These are phyloP conservation scores for Nasua narica DNA, from an alignment of 2,797 vertebrate species.

Conservation along the genomic window DNA sequence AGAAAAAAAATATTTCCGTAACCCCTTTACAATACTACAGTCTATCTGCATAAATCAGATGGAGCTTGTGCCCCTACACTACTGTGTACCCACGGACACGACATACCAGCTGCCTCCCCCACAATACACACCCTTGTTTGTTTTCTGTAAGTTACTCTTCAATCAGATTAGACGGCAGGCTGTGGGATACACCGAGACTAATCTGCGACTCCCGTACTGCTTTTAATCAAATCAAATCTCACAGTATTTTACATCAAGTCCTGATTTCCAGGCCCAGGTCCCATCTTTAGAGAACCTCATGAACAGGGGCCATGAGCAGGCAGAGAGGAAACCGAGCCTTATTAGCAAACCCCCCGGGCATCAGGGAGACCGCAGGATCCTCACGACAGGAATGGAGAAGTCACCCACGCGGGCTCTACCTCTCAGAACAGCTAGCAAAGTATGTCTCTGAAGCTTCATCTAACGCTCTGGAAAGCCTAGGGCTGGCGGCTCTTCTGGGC, in stretches of 20 bases:
- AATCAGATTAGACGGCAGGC: neutral
- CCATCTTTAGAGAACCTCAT: neutral
- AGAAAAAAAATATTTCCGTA: neutral
- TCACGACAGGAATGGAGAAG: neutral
- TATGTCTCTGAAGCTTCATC: neutral
- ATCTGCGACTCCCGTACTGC: neutral
- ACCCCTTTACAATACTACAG: neutral
- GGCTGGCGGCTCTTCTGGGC: neutral
- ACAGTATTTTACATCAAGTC: neutral
- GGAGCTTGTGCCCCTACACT: neutral
- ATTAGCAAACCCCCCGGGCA: neutral
- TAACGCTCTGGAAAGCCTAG: neutral
- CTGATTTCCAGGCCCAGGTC: neutral
- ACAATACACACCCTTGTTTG: accelerated
- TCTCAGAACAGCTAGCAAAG: neutral
- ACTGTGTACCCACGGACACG: neutral
- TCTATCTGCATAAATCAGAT: neutral
- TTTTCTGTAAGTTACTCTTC: neutral
- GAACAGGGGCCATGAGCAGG: neutral
- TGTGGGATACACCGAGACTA: too few species aligned
- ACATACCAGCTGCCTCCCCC: neutral
- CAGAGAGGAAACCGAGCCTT: neutral
- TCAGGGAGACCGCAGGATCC: neutral
- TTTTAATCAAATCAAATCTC: neutral
- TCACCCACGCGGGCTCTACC: neutral